Conservation (phyloP, 2,797 vertebrate species). For the Crenuchus spilurus region DNA sequence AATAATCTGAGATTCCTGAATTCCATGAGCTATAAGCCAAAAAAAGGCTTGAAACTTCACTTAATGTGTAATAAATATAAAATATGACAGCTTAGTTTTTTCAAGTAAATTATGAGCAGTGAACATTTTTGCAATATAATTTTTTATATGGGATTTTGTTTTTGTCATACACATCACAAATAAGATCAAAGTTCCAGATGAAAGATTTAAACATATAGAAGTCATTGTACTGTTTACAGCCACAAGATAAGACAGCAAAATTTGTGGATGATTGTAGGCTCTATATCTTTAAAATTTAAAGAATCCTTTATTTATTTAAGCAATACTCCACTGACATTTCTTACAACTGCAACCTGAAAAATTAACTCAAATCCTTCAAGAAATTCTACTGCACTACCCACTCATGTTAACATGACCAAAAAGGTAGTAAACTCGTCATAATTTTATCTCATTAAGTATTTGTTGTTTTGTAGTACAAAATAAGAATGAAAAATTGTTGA, state of each 20-base stretch:
- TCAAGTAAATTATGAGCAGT: no score
- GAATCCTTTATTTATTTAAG: neutral
- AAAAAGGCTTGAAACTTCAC: no score
- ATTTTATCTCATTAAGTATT: no score
- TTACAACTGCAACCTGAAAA: neutral
- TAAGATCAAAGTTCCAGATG: neutral
- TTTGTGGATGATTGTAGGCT: neutral
- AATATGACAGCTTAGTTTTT: no score
- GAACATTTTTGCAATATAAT: no score
- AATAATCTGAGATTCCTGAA: no score
- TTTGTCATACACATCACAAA: neutral
- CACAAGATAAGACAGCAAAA: neutral
- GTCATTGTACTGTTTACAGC: neutral
- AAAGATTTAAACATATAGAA: no score
- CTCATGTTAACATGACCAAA: neutral
- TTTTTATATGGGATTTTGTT: no score
- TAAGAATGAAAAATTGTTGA: slow-evolving; percentile 5
- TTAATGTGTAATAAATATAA: no score
- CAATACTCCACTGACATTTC: neutral
- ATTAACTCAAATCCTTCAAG: neutral
- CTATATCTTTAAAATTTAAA: neutral
- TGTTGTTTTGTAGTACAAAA: no score
- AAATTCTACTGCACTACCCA: neutral
- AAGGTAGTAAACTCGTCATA: no score
- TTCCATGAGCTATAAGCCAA: no score